phyloP scores from a whole-genome alignment of 2,797 vertebrate genomes.

The Perodicticus potto region DNA sequence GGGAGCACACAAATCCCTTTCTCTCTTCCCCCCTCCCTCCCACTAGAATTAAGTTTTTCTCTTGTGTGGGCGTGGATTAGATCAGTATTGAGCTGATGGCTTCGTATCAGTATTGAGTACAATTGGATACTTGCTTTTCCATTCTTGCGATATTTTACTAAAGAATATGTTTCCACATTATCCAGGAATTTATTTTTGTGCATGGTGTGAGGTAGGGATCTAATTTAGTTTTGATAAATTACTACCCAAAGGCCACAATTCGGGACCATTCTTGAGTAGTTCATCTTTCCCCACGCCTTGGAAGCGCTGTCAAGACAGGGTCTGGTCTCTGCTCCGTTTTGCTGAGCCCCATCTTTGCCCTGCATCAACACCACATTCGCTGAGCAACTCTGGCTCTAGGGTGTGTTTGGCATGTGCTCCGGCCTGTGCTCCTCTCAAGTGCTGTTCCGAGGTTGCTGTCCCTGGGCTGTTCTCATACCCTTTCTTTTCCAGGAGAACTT shows the following conservation, averaged over 20 bases:
- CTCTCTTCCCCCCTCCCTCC: too few species aligned
- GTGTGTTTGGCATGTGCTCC: fast-evolving
- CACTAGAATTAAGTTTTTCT: too few species aligned
- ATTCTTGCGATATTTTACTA: too few species aligned
- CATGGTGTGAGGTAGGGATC: neutral
- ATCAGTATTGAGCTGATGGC: too few species aligned
- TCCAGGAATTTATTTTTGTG: too few species aligned
- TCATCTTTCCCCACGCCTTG: neutral
- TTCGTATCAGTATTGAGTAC: too few species aligned
- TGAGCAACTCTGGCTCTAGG: neutral
- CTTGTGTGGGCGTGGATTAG: too few species aligned
- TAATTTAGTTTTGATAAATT: neutral
- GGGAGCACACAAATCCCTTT: too few species aligned
- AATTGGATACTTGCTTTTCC: too few species aligned
- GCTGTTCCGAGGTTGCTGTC: neutral
- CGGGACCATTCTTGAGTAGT: neutral
- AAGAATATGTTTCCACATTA: too few species aligned
- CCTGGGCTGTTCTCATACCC: neutral
- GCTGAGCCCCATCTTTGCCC: fast-evolving
- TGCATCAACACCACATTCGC: neutral
- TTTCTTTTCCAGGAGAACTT: neutral
- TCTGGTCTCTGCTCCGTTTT: neutral
- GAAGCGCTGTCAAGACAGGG: too few species aligned
- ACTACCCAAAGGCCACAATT: neutral
- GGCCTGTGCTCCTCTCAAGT: neutral